phyloP scores from a whole-genome alignment of 2,888 invertebrate species.

The Acanthopleura granulata region DNA sequence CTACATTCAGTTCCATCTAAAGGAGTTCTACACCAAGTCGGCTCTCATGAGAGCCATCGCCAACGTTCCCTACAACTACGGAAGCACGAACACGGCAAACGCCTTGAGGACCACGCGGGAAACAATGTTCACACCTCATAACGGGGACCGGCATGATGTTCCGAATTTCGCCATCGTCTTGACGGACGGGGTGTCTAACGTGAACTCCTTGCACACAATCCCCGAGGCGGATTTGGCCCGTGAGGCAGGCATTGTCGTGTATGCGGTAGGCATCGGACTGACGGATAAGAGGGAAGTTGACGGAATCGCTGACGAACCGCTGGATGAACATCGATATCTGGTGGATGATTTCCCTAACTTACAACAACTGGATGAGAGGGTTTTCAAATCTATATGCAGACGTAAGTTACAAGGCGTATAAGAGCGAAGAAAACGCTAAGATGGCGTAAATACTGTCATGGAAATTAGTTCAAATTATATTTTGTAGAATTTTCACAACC shows the following conservation, averaged over 20 bases:
- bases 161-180: constrained; percentile 33
- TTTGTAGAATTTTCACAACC: too few species aligned
- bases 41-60: constrained; percentile 33
- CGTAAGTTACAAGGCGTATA: not conserved
- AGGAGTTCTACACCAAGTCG: constrained; percentile 27
- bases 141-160: constrained; percentile 34
- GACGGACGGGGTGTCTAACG: constrained; percentile 38
- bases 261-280: constrained; percentile 12
- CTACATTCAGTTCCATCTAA: constrained; percentile 35
- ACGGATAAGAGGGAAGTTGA: not conserved
- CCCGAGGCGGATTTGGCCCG: constrained; percentile 26
- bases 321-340: constrained; percentile 23
- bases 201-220: constrained; percentile 27
- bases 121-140: constrained; percentile 25
- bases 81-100: constrained; percentile 33
- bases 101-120: constrained; percentile 27
- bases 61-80: constrained; percentile 25
- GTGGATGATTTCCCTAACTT: constrained; percentile 8
- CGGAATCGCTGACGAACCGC: constrained; percentile 33
- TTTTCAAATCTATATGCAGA: constrained; percentile 14
- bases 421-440: too few species aligned
- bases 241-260: constrained; percentile 25
- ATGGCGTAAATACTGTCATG: too few species aligned
- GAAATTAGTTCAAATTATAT: too few species aligned
- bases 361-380: constrained; percentile 12